These are phyloP conservation scores for Labeo calbasu DNA, from an alignment of 2,797 vertebrate genomes.

Conservation along the genomic window DNA sequence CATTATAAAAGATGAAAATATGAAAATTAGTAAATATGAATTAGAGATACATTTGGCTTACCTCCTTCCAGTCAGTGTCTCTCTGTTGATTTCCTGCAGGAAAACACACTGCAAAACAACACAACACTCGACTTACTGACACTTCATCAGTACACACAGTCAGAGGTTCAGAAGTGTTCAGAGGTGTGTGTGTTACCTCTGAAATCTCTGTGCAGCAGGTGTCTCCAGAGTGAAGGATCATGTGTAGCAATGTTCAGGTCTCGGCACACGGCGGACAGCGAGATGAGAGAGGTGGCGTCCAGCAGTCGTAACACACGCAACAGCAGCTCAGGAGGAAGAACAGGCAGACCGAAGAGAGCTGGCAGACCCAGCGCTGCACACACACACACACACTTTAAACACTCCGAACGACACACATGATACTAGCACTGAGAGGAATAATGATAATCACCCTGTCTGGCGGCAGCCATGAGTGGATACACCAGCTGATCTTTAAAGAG, in stretches of 20 bases:
- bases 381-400: constrained; percentile 1
- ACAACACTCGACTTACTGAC: not conserved
- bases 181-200: constrained; percentile 76
- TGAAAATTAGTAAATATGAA: not conserved
- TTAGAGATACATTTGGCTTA: constrained; percentile 54
- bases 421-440: not conserved
- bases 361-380: constrained; percentile 88
- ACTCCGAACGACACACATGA: not conserved
- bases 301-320: constrained; percentile 88
- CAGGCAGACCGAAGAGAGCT: constrained; percentile 86
- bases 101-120: constrained; percentile 50
- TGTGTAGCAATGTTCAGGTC: constrained; percentile 77
- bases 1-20: too few species aligned
- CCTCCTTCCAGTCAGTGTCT: constrained; percentile 77
- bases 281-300: constrained; percentile 82
- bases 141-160: not conserved
- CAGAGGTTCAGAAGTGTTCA: too few species aligned
- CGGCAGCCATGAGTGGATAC: constrained; percentile 89
- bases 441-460: constrained; percentile 84
- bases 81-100: constrained; percentile 53
- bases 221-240: constrained; percentile 90
- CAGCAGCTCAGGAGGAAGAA: constrained; percentile 90
- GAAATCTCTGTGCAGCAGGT: constrained; percentile 88
- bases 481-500: constrained; percentile 93
- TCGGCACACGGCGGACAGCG: constrained; percentile 82